Base-by-base conservation (phyloP, 2,888 invertebrate species). In the Melanostoma mellinum region DNA sequence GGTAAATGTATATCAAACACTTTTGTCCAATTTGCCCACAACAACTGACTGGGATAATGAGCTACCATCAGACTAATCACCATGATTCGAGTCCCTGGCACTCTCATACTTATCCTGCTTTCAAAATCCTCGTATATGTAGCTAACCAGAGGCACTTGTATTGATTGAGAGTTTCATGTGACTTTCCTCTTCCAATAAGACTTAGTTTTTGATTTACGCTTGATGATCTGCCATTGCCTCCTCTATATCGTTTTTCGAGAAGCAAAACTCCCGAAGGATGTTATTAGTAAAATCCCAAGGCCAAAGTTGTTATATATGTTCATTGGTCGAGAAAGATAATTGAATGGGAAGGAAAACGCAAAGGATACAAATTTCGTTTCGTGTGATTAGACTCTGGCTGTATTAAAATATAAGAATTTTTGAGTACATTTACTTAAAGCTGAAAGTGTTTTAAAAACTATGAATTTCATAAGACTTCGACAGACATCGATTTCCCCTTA, bases 11-110 rank as follows among this genome's bases (percentile, higher is more conserved):
- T 20, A 20, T 20, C 20, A 20, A 20, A 20, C 68, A 56, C 65
- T 63, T 81, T 73, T 67, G 71, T 68, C 72, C 68, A 73, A 77
- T 77, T 77, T 77, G 60, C 46, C 71, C 56, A 52, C 50, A 68
- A 0, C 3, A 6, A 78, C 63, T 78, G 82, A 82, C 68, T 78
- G 78, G 67, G 82, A 78, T 82, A 82, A 82, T 82, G 60, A 74
- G 69, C 63, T 10, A 60, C 48, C 63, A 74, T 79, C 20, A 56
- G 38, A 61, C 77, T 72, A 67, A 77, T 77, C 42, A 58, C 38
- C 48, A 52, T 63, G 36, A 50, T n/a, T 61, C 50, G 52, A 67
- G 52, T 78, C 68, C 50, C 38, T 30, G 32, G 48, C 35, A 20
- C 56, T 42, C 40, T 8, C 48, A 4, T 33, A 48, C 30, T 65